Conservation (phyloP, 2,113 vertebrate genomes). For the Rhinoderma darwinii region DNA sequence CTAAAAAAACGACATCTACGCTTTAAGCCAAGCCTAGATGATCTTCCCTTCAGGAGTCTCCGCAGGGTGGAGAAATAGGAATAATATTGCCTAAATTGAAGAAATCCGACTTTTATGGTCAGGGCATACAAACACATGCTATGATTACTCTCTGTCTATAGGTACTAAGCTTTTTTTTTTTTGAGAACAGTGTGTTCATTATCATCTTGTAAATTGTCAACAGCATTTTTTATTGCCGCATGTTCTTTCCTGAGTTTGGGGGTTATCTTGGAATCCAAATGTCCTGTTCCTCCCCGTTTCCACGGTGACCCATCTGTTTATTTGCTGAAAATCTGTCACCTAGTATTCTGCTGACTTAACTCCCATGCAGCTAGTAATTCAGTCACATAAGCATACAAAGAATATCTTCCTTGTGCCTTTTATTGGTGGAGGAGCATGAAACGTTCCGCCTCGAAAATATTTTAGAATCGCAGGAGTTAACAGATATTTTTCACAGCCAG, state of each 20-base stretch:
- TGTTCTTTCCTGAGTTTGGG: slow-evolving; percentile 53
- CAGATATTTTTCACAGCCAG: neutral
- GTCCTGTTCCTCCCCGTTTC: slow-evolving; percentile 55
- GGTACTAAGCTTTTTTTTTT: neutral
- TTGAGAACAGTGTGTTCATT: slow-evolving; percentile 3
- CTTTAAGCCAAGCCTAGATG: too few species aligned
- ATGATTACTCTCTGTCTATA: neutral
- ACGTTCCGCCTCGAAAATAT: neutral
- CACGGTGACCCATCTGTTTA: slow-evolving; percentile 56
- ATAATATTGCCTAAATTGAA: too few species aligned
- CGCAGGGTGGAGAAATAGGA: too few species aligned
- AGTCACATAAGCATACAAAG: neutral
- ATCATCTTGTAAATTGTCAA: slow-evolving; percentile 11
- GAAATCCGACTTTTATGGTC: neutral
- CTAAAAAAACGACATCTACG: too few species aligned
- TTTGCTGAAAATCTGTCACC: slow-evolving; percentile 54
- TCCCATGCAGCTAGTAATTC: neutral
- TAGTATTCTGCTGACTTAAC: slow-evolving; percentile 48
- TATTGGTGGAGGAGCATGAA: neutral
- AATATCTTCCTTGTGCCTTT: neutral
- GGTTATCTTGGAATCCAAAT: slow-evolving; percentile 53
- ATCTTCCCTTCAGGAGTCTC: too few species aligned
- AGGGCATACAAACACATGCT: neutral
- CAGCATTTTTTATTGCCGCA: slow-evolving; percentile 9
- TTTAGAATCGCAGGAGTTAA: slow-evolving; percentile 22